These are phyloP conservation scores for Hydra vulgaris DNA, from an alignment of 30 jellyfish, hydroid and myxozoan species.

Conservation along the genomic window DNA sequence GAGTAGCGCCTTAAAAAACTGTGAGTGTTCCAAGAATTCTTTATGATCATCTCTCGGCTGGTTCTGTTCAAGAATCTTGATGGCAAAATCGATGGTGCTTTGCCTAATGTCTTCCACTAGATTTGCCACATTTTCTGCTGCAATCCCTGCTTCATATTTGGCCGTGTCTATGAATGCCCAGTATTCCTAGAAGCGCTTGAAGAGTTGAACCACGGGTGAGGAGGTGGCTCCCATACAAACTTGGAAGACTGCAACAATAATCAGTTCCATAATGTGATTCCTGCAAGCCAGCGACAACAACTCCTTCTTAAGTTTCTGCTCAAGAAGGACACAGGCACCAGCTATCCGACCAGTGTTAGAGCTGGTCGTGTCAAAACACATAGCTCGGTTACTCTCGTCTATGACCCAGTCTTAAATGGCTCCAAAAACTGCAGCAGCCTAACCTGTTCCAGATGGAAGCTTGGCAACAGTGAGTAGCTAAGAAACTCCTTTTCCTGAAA, in stretches of 20 bases:
- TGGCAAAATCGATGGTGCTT: too few relatives aligned
- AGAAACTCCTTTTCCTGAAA: neutral
- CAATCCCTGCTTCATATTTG: neutral
- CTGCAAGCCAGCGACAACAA: slow-evolving; percentile 1
- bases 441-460: slow-evolving; percentile 4
- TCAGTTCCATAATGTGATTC: neutral
- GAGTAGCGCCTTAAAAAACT: too few relatives aligned
- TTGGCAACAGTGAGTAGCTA: slow-evolving; percentile 1
- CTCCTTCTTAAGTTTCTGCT: neutral
- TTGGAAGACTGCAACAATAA: slow-evolving; percentile 3
- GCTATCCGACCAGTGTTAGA: neutral
- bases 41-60: too few relatives aligned
- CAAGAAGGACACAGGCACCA: neutral
- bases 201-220: neutral
- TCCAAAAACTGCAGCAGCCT: neutral
- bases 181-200: neutral
- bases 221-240: neutral
- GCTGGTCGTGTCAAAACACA: neutral
- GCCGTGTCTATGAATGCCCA: neutral
- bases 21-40: too few relatives aligned
- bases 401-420: neutral
- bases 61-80: too few relatives aligned
- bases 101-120: too few relatives aligned
- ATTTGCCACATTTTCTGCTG: neutral
- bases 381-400: neutral